A percentile compares a stretch with the other conserved stretches of the same genome.
phyloP scores from a whole-genome alignment of 1,140 invertebrate species.

The Aphelinus atriplicis region DNA sequence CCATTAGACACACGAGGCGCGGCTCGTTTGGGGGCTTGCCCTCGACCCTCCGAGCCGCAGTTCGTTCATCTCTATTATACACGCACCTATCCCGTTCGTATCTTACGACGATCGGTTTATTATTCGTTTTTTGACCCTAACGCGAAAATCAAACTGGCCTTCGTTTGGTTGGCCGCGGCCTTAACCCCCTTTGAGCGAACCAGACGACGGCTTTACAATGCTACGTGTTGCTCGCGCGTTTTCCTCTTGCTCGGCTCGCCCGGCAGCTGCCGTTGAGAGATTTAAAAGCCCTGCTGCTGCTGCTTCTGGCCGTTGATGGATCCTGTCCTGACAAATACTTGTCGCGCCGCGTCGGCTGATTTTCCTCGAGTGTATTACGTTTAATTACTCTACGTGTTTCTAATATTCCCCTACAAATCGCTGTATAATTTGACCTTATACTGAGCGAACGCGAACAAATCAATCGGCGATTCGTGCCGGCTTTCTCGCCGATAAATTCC shows the following conservation, averaged over 20 bases:
- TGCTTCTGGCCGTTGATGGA: background rate
- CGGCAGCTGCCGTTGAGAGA: background rate
- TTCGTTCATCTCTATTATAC: background rate
- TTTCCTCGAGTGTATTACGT: too few relatives aligned
- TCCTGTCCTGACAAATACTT: background rate
- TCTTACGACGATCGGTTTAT: background rate
- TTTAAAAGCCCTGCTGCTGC: background rate
- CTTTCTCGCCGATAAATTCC: too few relatives aligned
- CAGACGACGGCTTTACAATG: background rate
- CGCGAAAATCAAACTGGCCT: too few relatives aligned
- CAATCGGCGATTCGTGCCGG: too few relatives aligned
- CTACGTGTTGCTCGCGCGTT: background rate
- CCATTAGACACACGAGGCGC: background rate
- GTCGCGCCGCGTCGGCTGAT: too few relatives aligned
- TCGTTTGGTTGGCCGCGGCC: background rate
- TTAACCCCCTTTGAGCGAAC: conserved; percentile 23
- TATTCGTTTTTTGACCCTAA: too few relatives aligned
- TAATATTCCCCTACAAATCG: too few relatives aligned
- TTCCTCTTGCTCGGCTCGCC: background rate
- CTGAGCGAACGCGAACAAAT: too few relatives aligned
- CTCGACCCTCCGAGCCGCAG: background rate
- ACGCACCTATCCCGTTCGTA: conserved; percentile 11
- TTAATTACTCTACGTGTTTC: too few relatives aligned
- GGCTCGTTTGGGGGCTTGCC: conserved; percentile 25
- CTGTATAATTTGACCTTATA: too few relatives aligned